phyloP scores from a whole-genome alignment of 2,113 vertebrate species.

The Caranx ignobilis region DNA sequence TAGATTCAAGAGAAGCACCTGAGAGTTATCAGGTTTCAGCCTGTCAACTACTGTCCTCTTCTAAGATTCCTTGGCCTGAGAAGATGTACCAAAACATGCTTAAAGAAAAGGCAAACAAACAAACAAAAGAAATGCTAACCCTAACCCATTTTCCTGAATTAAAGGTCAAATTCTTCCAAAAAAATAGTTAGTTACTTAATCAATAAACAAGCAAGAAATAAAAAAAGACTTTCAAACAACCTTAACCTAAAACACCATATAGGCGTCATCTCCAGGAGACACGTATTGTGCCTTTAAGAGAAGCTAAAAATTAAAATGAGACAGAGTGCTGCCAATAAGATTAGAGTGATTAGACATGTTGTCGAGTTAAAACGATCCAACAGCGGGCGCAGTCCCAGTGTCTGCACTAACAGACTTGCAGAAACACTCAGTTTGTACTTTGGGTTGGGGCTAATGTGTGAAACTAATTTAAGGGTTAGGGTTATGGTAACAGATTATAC shows the following conservation, averaged over 20 bases:
- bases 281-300: background rate
- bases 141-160: background rate
- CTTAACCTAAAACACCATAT: background rate
- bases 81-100: background rate
- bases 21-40: conserved; percentile 43
- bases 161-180: background rate
- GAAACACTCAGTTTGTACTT: background rate
- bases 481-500: background rate
- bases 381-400: background rate
- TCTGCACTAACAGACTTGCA: conserved; percentile 4
- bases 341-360: background rate
- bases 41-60: background rate
- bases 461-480: background rate
- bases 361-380: background rate
- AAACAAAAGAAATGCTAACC: background rate
- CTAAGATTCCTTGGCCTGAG: background rate
- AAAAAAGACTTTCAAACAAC: background rate
- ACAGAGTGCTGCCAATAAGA: background rate
- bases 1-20: conserved; percentile 18
- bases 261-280: background rate
- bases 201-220: no score
- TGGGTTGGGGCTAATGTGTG: no score
- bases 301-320: background rate
- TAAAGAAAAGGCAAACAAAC: background rate
- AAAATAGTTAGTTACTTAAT: no score